Evolutionary conservation across 2,113 vertebrate species (phyloP).

Genomic region (Acinonyx jubatus): DNA sequence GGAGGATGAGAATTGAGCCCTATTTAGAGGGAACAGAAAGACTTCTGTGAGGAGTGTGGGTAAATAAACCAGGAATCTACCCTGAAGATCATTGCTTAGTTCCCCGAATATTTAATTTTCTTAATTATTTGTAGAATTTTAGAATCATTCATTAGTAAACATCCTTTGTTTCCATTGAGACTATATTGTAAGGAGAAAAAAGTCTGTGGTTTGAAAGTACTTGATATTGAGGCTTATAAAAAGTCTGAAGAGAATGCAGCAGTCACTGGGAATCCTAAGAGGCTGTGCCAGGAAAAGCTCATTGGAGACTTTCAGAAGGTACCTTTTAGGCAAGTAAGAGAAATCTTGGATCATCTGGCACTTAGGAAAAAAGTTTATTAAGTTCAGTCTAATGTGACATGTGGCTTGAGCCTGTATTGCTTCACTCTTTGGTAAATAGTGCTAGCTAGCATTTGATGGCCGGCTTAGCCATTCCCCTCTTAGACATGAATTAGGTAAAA

Average conservation of each 20-base stretch:
- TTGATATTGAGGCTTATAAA: neutral
- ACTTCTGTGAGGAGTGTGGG: slow-evolving; percentile 45
- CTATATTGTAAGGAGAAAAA: slow-evolving; percentile 1
- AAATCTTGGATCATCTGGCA: neutral
- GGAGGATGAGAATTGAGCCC: slow-evolving; percentile 39
- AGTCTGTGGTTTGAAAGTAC: neutral
- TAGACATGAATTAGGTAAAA: neutral
- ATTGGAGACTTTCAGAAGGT: slow-evolving; percentile 36
- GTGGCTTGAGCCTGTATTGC: neutral
- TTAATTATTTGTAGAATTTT: neutral
- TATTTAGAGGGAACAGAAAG: slow-evolving; percentile 56
- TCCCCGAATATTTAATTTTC: slow-evolving; percentile 41
- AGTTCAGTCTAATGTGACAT: neutral
- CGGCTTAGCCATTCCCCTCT: neutral
- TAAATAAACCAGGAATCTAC: slow-evolving; percentile 60
- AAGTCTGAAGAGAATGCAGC: neutral
- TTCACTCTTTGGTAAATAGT: slow-evolving; percentile 34
- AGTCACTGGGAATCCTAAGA: neutral
- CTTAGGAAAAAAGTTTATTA: slow-evolving; percentile 32
- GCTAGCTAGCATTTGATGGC: neutral
- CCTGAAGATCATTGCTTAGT: neutral
- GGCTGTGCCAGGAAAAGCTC: slow-evolving; percentile 27
- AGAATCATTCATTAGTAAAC: neutral
- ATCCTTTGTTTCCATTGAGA: slow-evolving; percentile 5
- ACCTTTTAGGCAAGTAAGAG: slow-evolving; percentile 1